Conservation (phyloP, 1,140 invertebrate genomes). For the Ridgeia piscesae region DNA sequence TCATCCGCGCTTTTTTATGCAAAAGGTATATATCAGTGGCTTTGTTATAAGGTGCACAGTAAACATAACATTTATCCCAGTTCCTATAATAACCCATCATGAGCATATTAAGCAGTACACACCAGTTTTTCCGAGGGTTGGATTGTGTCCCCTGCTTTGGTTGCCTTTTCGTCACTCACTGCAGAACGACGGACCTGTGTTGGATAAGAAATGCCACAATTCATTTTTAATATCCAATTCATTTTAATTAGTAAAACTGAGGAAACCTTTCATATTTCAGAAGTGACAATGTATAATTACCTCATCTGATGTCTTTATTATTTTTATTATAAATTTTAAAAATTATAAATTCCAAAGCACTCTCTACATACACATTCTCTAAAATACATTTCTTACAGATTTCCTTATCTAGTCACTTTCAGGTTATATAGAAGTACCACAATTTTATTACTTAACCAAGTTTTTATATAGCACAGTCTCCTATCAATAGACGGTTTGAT, state of each 20-base stretch:
- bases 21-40: neutral
- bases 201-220: neutral
- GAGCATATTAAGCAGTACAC: constrained; percentile 18
- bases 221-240: neutral
- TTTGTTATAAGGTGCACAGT: neutral
- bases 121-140: neutral
- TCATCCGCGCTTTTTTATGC: neutral
- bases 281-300: neutral
- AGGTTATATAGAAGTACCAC: neutral
- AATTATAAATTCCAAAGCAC: neutral
- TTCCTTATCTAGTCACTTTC: neutral
- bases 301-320: too few species aligned
- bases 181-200: neutral
- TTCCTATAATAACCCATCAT: too few species aligned
- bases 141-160: neutral
- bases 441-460: neutral
- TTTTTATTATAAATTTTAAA: too few species aligned
- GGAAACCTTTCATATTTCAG: neutral
- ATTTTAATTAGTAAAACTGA: neutral
- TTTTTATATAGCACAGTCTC: too few species aligned
- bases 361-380: too few species aligned
- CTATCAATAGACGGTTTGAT: too few species aligned
- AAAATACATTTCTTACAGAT: too few species aligned
- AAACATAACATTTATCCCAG: neutral
- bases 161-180: neutral